Base-by-base conservation (phyloP, 1,140 invertebrate genomes). In the Camponotus vicinus region DNA sequence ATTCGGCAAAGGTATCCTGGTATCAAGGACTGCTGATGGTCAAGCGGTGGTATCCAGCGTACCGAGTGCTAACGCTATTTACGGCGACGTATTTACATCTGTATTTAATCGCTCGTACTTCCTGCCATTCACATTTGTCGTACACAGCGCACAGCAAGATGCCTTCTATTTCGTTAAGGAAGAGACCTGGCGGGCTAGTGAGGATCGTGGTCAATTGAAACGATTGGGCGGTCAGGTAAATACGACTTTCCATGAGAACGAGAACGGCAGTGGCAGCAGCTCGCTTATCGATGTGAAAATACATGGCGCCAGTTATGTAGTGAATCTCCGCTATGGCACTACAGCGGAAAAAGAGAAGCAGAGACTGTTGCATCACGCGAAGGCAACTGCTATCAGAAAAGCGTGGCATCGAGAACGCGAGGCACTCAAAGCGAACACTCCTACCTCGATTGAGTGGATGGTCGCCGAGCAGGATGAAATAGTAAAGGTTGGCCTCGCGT, bases 161-260 rank as follows among this genome's bases (percentile, higher is more conserved):
- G 97, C 98, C 13, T 99, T 99, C 95, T 99, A 98, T 94, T 99
- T 99, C 93, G 98, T 99, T 0, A 99, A 99, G 94, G 97, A 98
- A 91, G 97, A 98, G 85, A 97, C 97, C 0, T 98, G 98, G 97
- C 97, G 98, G 52, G 98, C 98, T 0, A 97, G 97, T 59, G 98
- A 98, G 90, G 98, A 99, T 93, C 97, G 98, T 86, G 97, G 97
- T 76, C 98, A 98, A 90, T 94, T 99, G 83, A 98, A 98, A 94
- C 96, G 98, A 21, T 96, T 98, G 80, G 98, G 98, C 88, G 97
- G 98, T 9, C 97, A 98, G 93, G 97, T 99, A 21, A 99, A 99
- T 94, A 98, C 98, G 13, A 99, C 98, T 2, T 98, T 98, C 96
- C 98, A 99, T 93, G 98, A 98, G 92, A 97, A 96, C 57, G 97